Base-by-base conservation (phyloP, 2,113 vertebrate genomes). In the Albula glossodonta region DNA sequence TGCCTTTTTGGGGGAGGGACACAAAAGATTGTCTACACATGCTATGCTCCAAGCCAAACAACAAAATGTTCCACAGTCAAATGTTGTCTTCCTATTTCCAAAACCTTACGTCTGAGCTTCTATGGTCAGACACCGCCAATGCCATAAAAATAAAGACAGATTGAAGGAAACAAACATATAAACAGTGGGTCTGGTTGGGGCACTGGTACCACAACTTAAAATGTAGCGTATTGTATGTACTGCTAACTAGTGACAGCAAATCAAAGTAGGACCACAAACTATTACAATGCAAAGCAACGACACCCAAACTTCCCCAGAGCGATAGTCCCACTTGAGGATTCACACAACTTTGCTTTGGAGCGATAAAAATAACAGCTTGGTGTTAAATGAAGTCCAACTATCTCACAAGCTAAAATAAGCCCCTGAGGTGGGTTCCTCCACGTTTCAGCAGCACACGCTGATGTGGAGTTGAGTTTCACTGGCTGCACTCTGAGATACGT, bases 361-460 rank as follows among this genome's bases (percentile, higher is more conserved):
- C 9, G 12, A 78, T 84, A 89, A 84, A 87, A 81, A 80, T 80
- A 83, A 57, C 81, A 0, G 13, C 80, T 17, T 8, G 48, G 70
- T 80, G 66, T 79, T 78, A 81, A 53, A 88, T 81, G 83, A 84
- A 83, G 81, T 78, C 80, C 22, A 79, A 78, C 83, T 79, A 56
- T 87, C 85, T 88, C 87, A 51, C 8, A 15, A 74, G 87, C 79
- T 51, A 83, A 86, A 84, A 63, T 17, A 79, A 79, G 53, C 81
- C 53, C 82, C 49, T 49, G 84, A 49, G 50, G 63, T 17, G 79
- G 25, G 49, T 78, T 31, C 25, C 74, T 80, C 84, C 66, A 74
- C 83, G 78, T 57, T 74, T 77, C 66, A 84, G 50, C 70, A 84
- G 19, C n/a, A 25, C 9, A 13, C 12, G n/a, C n/a, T 3, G 66